Evolutionary conservation across 1,140 invertebrate genomes (phyloP).

Genomic region (Neodiprion lecontei): DNA sequence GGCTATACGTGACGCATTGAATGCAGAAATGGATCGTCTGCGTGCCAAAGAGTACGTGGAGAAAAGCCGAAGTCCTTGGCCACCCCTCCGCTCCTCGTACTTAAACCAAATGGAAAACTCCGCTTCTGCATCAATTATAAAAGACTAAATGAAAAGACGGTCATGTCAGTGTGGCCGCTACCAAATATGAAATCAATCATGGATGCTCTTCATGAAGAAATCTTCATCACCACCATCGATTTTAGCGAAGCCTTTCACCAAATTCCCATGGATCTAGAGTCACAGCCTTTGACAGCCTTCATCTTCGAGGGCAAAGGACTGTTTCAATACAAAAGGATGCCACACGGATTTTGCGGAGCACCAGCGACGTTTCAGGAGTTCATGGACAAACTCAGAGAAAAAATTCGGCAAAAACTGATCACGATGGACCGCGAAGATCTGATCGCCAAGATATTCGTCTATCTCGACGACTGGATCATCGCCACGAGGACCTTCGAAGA

Average conservation of each 20-base stretch:
- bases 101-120: constrained; percentile 57
- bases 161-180: constrained; percentile 29
- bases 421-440: constrained; percentile 2
- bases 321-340: constrained; percentile 52
- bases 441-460: constrained; percentile 28
- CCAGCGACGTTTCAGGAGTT: constrained; percentile 38
- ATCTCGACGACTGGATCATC: constrained; percentile 50
- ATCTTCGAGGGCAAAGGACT: constrained; percentile 46
- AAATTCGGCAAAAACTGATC: no score
- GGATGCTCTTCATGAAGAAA: background rate
- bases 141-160: constrained; percentile 49
- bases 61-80: constrained; percentile 45
- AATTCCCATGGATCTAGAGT: constrained; percentile 7
- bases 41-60: background rate
- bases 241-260: constrained; percentile 19
- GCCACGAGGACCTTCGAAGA: constrained; percentile 36
- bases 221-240: constrained; percentile 20
- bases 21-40: constrained; percentile 10
- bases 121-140: constrained; percentile 60
- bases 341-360: constrained; percentile 44
- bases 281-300: constrained; percentile 53
- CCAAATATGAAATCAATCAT: constrained; percentile 15
- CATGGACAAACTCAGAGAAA: constrained; percentile 26
- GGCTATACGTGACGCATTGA: constrained; percentile 11
- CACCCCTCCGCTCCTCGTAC: constrained; percentile 57